Percentiles rank a stretch among this genome's conserved stretches.
These are phyloP conservation scores for Asbolus verrucosus DNA, from an alignment of 1,140 invertebrate species.

Conservation along the genomic window DNA sequence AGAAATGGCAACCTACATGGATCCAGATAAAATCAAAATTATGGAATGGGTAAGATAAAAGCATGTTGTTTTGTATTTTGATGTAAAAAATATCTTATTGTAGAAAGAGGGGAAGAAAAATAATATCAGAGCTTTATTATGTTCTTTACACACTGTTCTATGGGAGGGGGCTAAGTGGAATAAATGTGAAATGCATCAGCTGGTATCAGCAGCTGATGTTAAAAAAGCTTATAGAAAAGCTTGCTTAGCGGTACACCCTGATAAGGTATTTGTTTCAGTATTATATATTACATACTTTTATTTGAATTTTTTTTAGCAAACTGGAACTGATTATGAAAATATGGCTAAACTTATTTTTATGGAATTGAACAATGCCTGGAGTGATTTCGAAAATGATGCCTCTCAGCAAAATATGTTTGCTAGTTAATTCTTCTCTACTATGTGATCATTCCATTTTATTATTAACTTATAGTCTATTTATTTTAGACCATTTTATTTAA, in stretches of 20 bases:
- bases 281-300: conserved; percentile 9
- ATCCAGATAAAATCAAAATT: conserved; percentile 91
- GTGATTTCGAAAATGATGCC: conserved; percentile 93
- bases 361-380: conserved; percentile 99
- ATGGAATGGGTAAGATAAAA: conserved; percentile 77
- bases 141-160: conserved; percentile 92
- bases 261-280: conserved; percentile 93
- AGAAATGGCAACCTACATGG: conserved; percentile 87
- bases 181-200: conserved; percentile 92
- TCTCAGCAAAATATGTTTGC: conserved; percentile 86
- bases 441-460: conserved; percentile 35
- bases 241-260: conserved; percentile 96
- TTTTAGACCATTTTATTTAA: conserved; percentile 45
- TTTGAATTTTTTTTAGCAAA: conserved; percentile 73
- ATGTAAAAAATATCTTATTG: too few species aligned
- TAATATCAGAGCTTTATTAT: conserved; percentile 95
- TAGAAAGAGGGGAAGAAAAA: conserved; percentile 95
- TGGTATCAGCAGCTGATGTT: conserved; percentile 91
- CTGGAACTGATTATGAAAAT: conserved; percentile 88
- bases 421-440: conserved; percentile 65
- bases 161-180: conserved; percentile 96
- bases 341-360: conserved; percentile 98
- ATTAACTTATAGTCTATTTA: conserved; percentile 44
- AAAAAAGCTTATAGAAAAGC: conserved; percentile 97
- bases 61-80: conserved; percentile 23